These are phyloP conservation scores for Tortricodes alternella DNA, from an alignment of 2,888 invertebrate species.

Conservation along the genomic window DNA sequence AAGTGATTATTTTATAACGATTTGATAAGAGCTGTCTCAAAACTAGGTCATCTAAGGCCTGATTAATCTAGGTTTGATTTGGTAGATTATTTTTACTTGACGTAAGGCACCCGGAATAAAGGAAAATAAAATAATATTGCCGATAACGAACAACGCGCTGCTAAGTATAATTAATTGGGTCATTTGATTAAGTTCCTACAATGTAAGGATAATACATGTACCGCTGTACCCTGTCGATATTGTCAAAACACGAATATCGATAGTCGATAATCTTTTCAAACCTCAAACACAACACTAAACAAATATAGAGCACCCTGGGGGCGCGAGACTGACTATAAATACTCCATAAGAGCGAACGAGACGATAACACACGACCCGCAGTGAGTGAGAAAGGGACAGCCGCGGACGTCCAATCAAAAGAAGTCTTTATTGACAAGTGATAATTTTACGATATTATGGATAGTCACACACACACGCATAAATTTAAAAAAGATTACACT, in stretches of 20 bases:
- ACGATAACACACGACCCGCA: conserved; percentile 41
- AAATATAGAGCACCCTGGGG: conserved; percentile 70
- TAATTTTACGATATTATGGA: conserved; percentile 19
- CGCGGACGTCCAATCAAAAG: conserved; percentile 42
- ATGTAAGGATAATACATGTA: no score
- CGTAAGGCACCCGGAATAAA: no score
- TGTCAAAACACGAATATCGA: conserved; percentile 30
- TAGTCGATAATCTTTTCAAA: conserved; percentile 16
- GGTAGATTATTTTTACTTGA: no score
- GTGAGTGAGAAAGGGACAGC: conserved; percentile 52
- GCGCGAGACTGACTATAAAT: conserved; percentile 67
- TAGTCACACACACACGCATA: conserved; percentile 9
- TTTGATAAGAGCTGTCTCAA: no score
- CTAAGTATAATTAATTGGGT: no score
- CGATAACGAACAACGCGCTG: no score
- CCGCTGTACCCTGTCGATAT: no score
- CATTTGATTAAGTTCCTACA: no score
- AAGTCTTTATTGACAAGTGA: conserved; percentile 35
- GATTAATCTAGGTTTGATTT: no score
- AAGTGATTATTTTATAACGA: no score
- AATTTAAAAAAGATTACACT: not conserved
- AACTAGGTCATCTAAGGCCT: no score
- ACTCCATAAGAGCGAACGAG: conserved; percentile 52
- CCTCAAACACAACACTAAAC: conserved; percentile 51
- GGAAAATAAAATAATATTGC: no score